phyloP scores from a whole-genome alignment of 2,797 vertebrate genomes.

The Cephalopachus bancanus region DNA sequence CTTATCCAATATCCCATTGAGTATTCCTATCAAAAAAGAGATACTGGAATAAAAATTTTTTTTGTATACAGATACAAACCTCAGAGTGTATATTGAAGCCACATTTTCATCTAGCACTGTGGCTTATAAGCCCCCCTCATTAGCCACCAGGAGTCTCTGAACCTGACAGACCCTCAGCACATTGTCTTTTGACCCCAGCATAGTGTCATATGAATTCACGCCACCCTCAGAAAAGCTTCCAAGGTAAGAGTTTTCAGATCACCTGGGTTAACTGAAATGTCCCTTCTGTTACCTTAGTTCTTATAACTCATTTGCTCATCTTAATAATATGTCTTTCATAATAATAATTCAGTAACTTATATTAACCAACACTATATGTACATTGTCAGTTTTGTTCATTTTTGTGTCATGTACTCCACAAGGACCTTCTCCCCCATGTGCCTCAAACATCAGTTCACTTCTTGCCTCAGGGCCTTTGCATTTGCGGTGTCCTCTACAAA shows the following conservation, averaged over 20 bases:
- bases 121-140: neutral
- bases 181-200: neutral
- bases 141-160: neutral
- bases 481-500: neutral
- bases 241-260: constrained; percentile 6
- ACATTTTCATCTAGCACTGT: neutral
- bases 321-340: neutral
- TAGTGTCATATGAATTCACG: neutral
- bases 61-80: neutral
- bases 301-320: constrained; percentile 11
- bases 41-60: constrained; percentile 18
- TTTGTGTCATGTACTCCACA: neutral
- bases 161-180: neutral
- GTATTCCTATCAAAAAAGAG: constrained; percentile 35
- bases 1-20: neutral
- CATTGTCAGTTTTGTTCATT: neutral
- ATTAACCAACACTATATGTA: neutral
- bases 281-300: neutral
- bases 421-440: neutral
- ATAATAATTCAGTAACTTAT: neutral
- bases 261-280: neutral
- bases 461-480: neutral
- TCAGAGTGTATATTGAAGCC: neutral
- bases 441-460: neutral
- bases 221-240: neutral